These are phyloP conservation scores for Tringa solitaria DNA, from an alignment of 2,113 vertebrate species.

Conservation along the genomic window DNA sequence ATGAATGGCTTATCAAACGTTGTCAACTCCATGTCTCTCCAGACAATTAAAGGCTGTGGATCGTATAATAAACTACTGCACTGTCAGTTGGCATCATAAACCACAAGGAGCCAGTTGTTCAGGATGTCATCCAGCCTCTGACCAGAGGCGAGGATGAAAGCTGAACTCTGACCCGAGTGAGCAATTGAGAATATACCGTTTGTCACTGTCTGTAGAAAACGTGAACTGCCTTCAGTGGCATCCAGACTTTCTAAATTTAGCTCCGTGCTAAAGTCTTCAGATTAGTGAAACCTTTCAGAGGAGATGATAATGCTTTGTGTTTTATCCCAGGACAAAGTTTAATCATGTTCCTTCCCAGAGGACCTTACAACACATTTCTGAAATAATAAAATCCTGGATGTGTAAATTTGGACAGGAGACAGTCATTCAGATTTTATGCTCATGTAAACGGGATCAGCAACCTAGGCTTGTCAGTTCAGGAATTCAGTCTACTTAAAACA, in stretches of 20 bases:
- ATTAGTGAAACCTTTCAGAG: constrained; percentile 1
- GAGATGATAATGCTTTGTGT: background rate
- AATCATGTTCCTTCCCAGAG: background rate
- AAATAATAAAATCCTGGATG: background rate
- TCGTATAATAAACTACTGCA: constrained; percentile 26
- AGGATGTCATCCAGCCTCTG: constrained; percentile 35
- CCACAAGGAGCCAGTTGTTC: constrained; percentile 47
- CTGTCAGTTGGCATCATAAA: constrained; percentile 28
- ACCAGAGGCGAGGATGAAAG: constrained; percentile 46
- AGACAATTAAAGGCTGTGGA: constrained; percentile 36
- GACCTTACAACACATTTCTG: background rate
- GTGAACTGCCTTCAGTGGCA: background rate
- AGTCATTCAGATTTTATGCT: background rate
- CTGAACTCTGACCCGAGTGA: constrained; percentile 32
- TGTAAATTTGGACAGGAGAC: background rate
- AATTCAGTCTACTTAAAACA: background rate
- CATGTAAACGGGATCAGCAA: background rate
- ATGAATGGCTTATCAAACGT: constrained; percentile 22
- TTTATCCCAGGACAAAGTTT: constrained; percentile 16
- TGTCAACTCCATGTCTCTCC: background rate
- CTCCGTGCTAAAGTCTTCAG: background rate
- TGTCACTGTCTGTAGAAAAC: constrained; percentile 22
- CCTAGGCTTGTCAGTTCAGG: background rate
- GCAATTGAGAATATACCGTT: constrained; percentile 17
- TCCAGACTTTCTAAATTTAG: constrained; percentile 23